Base-by-base conservation (phyloP, 2,797 vertebrate species). In the Sphenodon punctatus region DNA sequence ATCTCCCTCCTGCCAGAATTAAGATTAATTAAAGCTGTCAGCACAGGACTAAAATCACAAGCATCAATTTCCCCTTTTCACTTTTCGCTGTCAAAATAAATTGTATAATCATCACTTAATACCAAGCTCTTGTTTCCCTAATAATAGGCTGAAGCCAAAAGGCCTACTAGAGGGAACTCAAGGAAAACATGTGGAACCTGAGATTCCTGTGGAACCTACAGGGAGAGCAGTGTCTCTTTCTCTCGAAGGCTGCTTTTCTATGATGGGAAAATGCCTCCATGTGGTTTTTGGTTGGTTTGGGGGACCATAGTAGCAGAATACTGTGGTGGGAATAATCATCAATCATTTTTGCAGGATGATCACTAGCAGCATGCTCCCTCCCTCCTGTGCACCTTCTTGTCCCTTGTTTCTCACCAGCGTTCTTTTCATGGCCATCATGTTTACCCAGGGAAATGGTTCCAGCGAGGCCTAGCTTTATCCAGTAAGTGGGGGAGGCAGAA, bases 11-110 rank as follows among this genome's bases (percentile, higher is more conserved):
- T 89, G 82, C 84, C 88, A 78, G 78, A 91, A 86, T 85, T 75
- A 93, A 88, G 84, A 91, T 89, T 92, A 94, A 94, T 95, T 92
- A 88, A 30, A 78, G 88, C 89, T 95, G 94, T 95, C 95, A 95
- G 91, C 75, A 22, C 81, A 78, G 89, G 91, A 93, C 91, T 93
- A 84, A 92, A 93, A 87, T 95, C 93, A 94, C 92, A 85, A 83
- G 89, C 27, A 84, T 91, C 94, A 85, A 93, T 94, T 95, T 96
- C 95, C 95, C 92, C 84, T 90, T 88, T 92, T 87, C 91, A 85
- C 67, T 8, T 93, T 85, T 89, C 0, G 42, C 91, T 95, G 94
- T 96, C 94, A 94, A 91, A 93, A 92, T 93, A 95, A 95, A 95
- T 93, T 93, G 92, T 78, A 69, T 73, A 85, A 89, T 89, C 89